Evolutionary conservation across 2,113 vertebrate species (phyloP), one percentile per base, ranked within the genome.

Genomic region (Ellobius talpinus): DNA sequence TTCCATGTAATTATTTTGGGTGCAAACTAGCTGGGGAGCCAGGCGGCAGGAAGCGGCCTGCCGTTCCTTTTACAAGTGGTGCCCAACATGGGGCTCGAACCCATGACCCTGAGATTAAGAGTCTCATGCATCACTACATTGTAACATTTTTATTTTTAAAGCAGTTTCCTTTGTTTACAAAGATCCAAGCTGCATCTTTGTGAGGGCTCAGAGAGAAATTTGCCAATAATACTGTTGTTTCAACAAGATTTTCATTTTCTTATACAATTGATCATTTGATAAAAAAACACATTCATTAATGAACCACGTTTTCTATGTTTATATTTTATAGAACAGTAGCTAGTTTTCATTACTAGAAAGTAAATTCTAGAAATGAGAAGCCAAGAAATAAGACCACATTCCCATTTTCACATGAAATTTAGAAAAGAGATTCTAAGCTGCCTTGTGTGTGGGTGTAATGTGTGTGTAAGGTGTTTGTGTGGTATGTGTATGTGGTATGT

Each of bases 311-410:
- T 42, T 77, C 19, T 12, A 31, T 24, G 31, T 55, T 7, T 33
- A 16, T 7, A 77, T 61, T n/a, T 39, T 85, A 77, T 55, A 84
- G 88, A 79, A 7, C 47, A 8, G 2, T 72, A 89, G 45, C 7
- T 58, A 0, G 21, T 91, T 90, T 5, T 96, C 31, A 81, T 1
- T 66, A 42, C 1, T 58, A 66, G 29, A 81, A 79, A 89, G 3
- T 86, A 86, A 94, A 89, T 86, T 5, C 45, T 63, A 42, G 52
- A 93, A 78, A 52, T 47, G 47, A 68, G 79, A 74, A 96, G 78
- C 0, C 9, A 47, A 63, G 17, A 9, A 63, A 65, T 39, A 58
- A 10, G 47, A 52, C 47, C 16, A 79, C 1, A 23, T 5, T 5
- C 19, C 78, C 50, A n/a, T 55, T 58, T 81, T n/a, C 33, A 81